Percentiles rank a stretch among this genome's conserved stretches.
Evolutionary conservation across 2,113 vertebrate species (phyloP).

Genomic region (Cairina moschata): DNA sequence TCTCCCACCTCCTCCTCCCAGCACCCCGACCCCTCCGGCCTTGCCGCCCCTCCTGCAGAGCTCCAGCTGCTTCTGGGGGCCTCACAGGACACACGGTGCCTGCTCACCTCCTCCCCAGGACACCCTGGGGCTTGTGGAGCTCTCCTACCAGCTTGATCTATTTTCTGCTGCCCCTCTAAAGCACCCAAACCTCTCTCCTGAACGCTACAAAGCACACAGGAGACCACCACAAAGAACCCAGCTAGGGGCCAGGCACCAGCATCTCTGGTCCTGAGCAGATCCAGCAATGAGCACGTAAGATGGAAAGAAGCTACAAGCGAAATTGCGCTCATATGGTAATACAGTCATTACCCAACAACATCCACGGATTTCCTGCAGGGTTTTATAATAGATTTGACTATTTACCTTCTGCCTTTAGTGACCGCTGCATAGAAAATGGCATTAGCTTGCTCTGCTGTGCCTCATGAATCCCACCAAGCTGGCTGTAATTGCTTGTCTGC

Average conservation of each 20-base stretch:
- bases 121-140: not conserved
- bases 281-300: not conserved
- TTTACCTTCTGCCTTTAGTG: not conserved
- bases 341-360: not conserved
- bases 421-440: fast-evolving
- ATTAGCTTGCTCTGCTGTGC: not conserved
- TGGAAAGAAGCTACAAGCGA: not conserved
- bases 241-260: not conserved
- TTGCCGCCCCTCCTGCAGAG: not conserved
- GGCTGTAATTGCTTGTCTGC: not conserved
- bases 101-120: fast-evolving
- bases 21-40: not conserved
- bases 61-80: not conserved
- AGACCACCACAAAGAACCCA: not conserved
- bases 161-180: not conserved
- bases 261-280: not conserved
- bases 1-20: not conserved
- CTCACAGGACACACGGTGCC: fast-evolving
- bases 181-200: not conserved
- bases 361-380: not conserved
- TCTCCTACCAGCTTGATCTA: not conserved
- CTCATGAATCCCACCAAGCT: not conserved
- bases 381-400: not conserved
- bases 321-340: not conserved
- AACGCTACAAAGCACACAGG: fast-evolving